Evolutionary conservation across 2,888 invertebrate species (phyloP), one percentile per base, ranked within the genome.

Genomic region (Vesta saturnalis): DNA sequence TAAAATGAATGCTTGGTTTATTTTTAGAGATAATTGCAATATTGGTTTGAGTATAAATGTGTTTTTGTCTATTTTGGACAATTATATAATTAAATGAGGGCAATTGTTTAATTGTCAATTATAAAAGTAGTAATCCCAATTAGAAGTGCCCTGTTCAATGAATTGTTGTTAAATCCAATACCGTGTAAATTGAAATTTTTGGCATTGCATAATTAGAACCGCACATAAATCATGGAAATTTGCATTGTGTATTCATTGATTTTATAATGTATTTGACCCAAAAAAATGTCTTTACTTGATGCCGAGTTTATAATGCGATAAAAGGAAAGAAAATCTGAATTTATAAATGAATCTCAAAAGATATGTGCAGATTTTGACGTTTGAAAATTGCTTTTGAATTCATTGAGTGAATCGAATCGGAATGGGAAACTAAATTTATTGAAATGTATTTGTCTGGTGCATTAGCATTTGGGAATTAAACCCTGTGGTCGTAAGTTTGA

Each of bases 371-470:
- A 43, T 43, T 60, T 47, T 49, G 52, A 60, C 60, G 23, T 43
- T 47, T 47, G 49, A 60, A 60, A 60, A 60, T 60, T 60, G 60
- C 49, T 60, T 60, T 60, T 23, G 60, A 60, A 30, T 60, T 21
- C 60, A 30, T 21, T 15, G 60, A 49, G 23, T 52, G 60, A 23
- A 23, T 21, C 60, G 23, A 23, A 6, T 60, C 15, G 22, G 49
- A 30, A 60, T 60, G 4, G 49, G 18, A 60, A 35, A 52, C 52
- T 16, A 15, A 60, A 60, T 15, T 52, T 47, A 52, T 60, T 47
- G 52, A 60, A 60, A 60, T 49, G 47, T 60, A 3, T 49, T 47
- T 23, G 46, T 43, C 59, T n/a, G 46, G 3, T 19, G 43, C 43
- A 47, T 47, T 15, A 54, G 54, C 23, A 23, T 49, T 49, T 16